Evolutionary conservation across 1,140 invertebrate genomes (phyloP), one percentile per base, ranked within the genome.

Genomic region (Bombyx mandarina): DNA sequence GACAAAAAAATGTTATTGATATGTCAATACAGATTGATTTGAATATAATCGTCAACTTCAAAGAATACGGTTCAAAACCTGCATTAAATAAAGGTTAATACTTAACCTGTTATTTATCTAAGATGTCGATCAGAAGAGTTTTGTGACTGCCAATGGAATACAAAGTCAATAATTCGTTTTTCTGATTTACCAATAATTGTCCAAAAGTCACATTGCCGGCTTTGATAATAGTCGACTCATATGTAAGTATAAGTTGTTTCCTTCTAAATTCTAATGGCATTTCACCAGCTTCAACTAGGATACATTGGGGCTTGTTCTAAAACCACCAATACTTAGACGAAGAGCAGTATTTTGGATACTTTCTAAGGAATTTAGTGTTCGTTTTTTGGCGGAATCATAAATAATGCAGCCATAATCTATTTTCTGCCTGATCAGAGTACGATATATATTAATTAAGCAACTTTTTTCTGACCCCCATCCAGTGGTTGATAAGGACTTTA

Each of bases 261-360:
- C 62, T 60, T 60, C 62, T 59, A 42, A 60, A 60, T 50, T 60
- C 10, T 51, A 63, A 57, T n/a, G 62, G 51, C 42, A 57, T 50
- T 57, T 60, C 62, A 42, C 45, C 57, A 54, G 62, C 54, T 57
- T 63, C 62, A 45, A 55, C 57, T 45, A 63, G 54, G 4, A 63
- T 54, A 43, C 57, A 56, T 35, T 54, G 10, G 54, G 62, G 45
- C 62, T 63, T 9, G 57, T 57, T 12, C 43, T 53, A 53, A 53
- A 53, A 9, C 7, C 52, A 53, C 52, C 51, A 52, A 52, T 53
- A 53, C 52, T 54, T 42, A 60, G 54, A 22, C 62, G 49, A 54
- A 63, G 52, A 43, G 62, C 58, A 22, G 58, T 60, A 51, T 63
- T 63, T 50, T 60, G 54, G 5, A 53, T 53, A 60, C 51, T 46